phyloP scores from a whole-genome alignment of 2,113 vertebrate genomes.

The Mobula birostris region DNA sequence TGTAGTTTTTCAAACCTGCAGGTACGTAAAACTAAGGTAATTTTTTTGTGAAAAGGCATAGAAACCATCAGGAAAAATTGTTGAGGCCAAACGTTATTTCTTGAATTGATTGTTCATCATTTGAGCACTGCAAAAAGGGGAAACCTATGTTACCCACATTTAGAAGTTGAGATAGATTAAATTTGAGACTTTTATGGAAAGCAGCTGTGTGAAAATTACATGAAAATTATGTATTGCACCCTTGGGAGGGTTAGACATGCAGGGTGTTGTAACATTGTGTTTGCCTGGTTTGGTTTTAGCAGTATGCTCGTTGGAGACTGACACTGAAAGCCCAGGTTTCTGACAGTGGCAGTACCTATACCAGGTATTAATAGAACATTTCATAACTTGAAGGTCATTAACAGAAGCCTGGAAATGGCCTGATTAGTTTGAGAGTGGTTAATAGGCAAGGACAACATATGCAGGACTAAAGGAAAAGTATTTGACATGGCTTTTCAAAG shows the following conservation, averaged over 20 bases:
- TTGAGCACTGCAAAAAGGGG: not conserved
- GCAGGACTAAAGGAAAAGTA: not conserved
- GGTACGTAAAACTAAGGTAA: not conserved
- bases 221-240: not conserved
- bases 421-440: not conserved
- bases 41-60: not conserved
- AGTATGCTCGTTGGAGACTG: not conserved
- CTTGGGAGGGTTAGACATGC: not conserved
- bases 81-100: not conserved
- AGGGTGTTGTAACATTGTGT: not conserved
- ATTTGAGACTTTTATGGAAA: not conserved
- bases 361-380: not conserved
- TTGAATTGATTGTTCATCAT: not conserved
- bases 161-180: not conserved
- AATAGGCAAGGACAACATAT: not conserved
- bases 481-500: not conserved
- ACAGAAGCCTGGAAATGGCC: not conserved
- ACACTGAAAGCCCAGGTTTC: not conserved
- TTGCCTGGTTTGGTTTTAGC: not conserved
- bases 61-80: not conserved
- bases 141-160: not conserved
- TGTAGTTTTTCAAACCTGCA: not conserved
- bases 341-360: not conserved
- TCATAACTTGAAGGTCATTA: not conserved
- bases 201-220: not conserved